Percentiles rank a stretch among this genome's conserved stretches.
Evolutionary conservation across 2,113 vertebrate species (phyloP).

Genomic region (Globicephala melas): DNA sequence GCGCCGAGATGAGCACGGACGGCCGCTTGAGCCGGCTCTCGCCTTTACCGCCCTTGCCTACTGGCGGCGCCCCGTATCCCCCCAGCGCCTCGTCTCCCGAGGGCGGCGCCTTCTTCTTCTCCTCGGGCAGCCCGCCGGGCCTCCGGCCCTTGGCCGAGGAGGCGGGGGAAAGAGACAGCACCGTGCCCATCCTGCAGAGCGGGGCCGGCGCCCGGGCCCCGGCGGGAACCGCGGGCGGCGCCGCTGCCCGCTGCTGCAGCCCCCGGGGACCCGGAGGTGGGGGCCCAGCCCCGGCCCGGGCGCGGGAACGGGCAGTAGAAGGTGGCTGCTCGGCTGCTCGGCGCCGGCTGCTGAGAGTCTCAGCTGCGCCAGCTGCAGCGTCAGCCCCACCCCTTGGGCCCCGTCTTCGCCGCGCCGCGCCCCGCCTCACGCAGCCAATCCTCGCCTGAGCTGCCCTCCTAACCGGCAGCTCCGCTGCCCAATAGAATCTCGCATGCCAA

Average conservation of each 20-base stretch:
- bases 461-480: constrained; percentile 49
- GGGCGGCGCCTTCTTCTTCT: constrained; percentile 78
- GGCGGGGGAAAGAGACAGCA: constrained; percentile 90
- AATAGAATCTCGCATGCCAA: neutral
- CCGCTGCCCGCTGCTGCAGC: constrained; percentile 24
- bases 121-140: constrained; percentile 73
- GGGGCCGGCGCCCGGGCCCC: constrained; percentile 72
- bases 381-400: constrained; percentile 73
- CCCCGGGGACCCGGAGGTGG: constrained; percentile 22
- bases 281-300: constrained; percentile 59
- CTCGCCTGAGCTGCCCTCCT: neutral
- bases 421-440: constrained; percentile 68
- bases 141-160: constrained; percentile 81
- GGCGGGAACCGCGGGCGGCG: constrained; percentile 60
- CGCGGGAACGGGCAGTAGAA: constrained; percentile 41
- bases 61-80: constrained; percentile 75
- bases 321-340: constrained; percentile 19
- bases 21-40: constrained; percentile 92
- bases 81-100: constrained; percentile 77
- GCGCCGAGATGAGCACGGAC: constrained; percentile 90
- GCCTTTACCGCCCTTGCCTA: constrained; percentile 83
- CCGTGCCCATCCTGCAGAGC: constrained; percentile 91
- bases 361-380: constrained; percentile 78
- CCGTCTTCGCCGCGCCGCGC: constrained; percentile 57
- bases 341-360: constrained; percentile 32